phyloP scores from a whole-genome alignment of 2,797 vertebrate species.

The Uromys caudimaculatus region DNA sequence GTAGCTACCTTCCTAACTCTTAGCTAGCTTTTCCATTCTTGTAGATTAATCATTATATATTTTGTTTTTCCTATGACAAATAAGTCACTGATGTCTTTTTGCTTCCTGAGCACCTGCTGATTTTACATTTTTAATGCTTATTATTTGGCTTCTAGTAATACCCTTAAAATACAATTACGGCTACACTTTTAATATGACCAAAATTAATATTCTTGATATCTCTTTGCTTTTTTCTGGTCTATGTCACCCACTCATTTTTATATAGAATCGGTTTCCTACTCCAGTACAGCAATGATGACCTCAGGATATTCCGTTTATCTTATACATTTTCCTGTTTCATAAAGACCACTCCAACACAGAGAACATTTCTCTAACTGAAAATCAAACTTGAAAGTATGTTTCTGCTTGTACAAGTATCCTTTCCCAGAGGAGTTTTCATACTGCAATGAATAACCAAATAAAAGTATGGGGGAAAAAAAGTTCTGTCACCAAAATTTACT shows the following conservation, averaged over 20 bases:
- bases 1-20: constrained; percentile 2
- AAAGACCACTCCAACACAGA: background rate
- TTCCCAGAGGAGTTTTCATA: constrained; percentile 69
- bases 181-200: background rate
- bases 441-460: constrained; percentile 72
- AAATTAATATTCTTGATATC: background rate
- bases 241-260: background rate
- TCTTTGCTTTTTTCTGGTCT: background rate
- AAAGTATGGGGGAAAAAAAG: constrained; percentile 7
- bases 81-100: background rate
- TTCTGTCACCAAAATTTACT: constrained; percentile 65
- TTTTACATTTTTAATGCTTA: background rate
- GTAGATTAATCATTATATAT: constrained; percentile 2
- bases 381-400: constrained; percentile 57
- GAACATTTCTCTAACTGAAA: constrained; percentile 10
- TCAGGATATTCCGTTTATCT: constrained; percentile 6
- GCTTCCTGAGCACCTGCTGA: background rate
- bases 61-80: background rate
- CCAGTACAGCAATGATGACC: background rate
- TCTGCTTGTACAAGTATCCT: background rate
- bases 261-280: no score
- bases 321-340: constrained; percentile 7
- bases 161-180: background rate
- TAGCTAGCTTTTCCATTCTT: constrained; percentile 51
- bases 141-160: background rate